Evolutionary conservation across 2,113 vertebrate species (phyloP).

Genomic region (Glareola pratincola): DNA sequence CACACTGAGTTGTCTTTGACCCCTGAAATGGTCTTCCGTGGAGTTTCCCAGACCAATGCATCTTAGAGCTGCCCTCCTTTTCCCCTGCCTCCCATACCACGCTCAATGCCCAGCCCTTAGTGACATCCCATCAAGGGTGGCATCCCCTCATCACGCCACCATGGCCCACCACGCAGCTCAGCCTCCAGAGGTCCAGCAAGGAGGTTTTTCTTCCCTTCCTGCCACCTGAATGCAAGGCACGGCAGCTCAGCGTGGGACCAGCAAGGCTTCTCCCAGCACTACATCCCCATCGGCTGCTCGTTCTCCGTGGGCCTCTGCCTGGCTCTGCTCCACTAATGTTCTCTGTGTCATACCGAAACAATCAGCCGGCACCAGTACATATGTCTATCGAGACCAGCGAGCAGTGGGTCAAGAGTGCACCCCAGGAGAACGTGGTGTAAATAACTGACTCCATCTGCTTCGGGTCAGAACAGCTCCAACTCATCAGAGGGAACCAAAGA

Average conservation of each 20-base stretch:
- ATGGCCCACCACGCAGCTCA: not conserved
- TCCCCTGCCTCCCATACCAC: not conserved
- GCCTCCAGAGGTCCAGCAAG: not conserved
- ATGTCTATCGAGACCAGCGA: not conserved
- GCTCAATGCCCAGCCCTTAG: not conserved
- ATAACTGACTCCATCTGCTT: constrained; percentile 65
- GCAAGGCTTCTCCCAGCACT: not conserved
- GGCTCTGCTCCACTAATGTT: constrained; percentile 48
- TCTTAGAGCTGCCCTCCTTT: not conserved
- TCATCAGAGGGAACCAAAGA: constrained; percentile 23
- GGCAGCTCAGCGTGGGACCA: rapidly evolving
- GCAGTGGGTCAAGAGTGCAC: constrained; percentile 47
- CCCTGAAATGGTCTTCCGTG: not conserved
- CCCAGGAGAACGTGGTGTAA: constrained; percentile 34
- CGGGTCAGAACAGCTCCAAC: constrained; percentile 28
- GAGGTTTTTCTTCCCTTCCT: not conserved
- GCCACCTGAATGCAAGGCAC: not conserved
- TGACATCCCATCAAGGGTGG: not conserved
- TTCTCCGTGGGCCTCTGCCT: not conserved
- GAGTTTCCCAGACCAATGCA: not conserved
- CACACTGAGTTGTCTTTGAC: not conserved
- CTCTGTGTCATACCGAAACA: constrained; percentile 9
- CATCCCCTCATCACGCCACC: not conserved
- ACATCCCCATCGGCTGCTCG: not conserved
- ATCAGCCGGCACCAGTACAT: constrained; percentile 19